phyloP scores from a whole-genome alignment of 2,888 invertebrate genomes.

The Nemoura dubitans region DNA sequence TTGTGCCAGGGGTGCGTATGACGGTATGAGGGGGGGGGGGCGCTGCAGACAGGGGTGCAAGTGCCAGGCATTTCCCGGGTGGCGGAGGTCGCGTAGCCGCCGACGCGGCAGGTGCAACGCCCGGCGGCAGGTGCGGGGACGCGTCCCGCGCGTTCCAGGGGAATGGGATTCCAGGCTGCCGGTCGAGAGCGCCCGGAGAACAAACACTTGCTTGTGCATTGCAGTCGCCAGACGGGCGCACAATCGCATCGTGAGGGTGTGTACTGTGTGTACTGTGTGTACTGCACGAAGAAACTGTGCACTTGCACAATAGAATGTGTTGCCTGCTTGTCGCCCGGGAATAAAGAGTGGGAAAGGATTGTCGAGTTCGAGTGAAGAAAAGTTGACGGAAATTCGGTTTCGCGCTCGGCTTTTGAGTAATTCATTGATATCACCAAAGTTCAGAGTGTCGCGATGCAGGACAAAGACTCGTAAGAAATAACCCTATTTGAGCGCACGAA shows the following conservation, averaged over 20 bases:
- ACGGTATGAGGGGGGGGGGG: no score
- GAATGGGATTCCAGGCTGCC: not conserved
- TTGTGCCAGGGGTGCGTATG: no score
- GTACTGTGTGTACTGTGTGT: no score
- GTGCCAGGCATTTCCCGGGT: not conserved
- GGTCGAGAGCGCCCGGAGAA: not conserved
- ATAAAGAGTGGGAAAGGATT: not conserved
- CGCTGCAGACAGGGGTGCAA: not conserved
- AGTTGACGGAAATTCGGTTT: not conserved
- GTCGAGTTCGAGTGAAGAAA: not conserved
- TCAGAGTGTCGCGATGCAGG: no score
- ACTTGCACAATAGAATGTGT: not conserved
- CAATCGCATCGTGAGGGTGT: not conserved
- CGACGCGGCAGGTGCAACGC: not conserved
- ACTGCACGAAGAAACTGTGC: not conserved
- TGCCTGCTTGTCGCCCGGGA: not conserved
- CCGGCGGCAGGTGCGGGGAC: not conserved
- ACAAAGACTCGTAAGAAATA: no score
- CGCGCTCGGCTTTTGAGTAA: not conserved
- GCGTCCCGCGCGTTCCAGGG: not conserved
- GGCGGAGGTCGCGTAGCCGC: not conserved
- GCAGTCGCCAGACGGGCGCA: not conserved
- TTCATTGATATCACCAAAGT: no score
- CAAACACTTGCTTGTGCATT: not conserved
- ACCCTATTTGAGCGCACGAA: not conserved